phyloP scores from a whole-genome alignment of 2,113 vertebrate species.

The Hypocryptadius cinnamomeus region DNA sequence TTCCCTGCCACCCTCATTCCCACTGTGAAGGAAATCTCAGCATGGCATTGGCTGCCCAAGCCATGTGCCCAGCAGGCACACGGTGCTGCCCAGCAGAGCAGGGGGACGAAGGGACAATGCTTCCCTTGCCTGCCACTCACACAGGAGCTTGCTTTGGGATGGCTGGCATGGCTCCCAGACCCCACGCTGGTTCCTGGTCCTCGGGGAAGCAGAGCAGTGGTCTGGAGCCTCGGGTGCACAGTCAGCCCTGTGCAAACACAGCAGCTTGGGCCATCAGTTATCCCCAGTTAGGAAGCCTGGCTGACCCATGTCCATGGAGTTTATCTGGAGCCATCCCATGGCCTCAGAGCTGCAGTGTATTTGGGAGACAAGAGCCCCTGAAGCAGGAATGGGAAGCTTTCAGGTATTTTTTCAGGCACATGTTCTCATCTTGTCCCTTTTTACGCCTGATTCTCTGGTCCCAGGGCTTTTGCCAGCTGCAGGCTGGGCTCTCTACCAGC shows the following conservation, averaged over 20 bases:
- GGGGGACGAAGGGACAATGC: background rate
- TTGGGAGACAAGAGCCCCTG: background rate
- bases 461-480: background rate
- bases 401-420: background rate
- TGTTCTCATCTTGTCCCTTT: background rate
- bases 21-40: rapidly evolving
- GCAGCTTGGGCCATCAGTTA: rapidly evolving
- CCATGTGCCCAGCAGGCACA: background rate
- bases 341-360: background rate
- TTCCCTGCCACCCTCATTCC: background rate
- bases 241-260: background rate
- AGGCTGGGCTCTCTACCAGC: background rate
- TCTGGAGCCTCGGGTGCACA: background rate
- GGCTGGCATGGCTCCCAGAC: background rate
- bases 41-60: rapidly evolving
- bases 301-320: rapidly evolving
- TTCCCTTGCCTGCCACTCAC: rapidly evolving
- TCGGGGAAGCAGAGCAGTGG: rapidly evolving
- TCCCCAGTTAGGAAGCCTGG: background rate
- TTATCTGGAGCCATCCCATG: background rate
- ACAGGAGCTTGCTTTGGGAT: background rate
- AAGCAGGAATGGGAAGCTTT: background rate
- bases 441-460: background rate
- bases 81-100: background rate
- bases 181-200: rapidly evolving